phyloP scores from a whole-genome alignment of 2,113 vertebrate genomes.

The Eretmochelys imbricata region DNA sequence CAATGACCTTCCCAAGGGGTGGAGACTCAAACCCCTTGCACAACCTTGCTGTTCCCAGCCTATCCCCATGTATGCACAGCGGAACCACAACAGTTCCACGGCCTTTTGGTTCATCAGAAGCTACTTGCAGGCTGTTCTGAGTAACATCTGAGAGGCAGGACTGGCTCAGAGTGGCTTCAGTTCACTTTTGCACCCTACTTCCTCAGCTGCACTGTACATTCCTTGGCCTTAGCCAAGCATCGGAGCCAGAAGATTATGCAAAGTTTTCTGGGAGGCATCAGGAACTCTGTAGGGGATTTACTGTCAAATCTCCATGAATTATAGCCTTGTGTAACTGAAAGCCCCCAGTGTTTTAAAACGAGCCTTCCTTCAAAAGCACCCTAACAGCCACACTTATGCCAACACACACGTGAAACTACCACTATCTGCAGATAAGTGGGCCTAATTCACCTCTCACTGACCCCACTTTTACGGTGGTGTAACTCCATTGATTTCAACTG shows the following conservation, averaged over 20 bases:
- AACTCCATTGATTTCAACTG: neutral
- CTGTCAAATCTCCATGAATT: neutral
- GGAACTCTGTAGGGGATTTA: neutral
- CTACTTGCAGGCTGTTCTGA: neutral
- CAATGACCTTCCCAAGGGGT: neutral
- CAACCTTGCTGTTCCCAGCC: neutral
- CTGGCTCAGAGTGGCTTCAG: neutral
- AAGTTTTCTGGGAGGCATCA: neutral
- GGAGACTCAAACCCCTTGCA: neutral
- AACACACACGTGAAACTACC: fast-evolving
- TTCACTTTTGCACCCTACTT: neutral
- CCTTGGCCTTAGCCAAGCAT: neutral
- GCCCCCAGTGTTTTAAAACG: neutral
- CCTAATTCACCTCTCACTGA: neutral
- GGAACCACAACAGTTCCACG: neutral
- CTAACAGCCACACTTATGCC: neutral
- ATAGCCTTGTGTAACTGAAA: neutral
- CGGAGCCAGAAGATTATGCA: neutral
- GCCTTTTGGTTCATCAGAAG: neutral
- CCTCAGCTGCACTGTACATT: fast-evolving
- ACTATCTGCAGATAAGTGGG: fast-evolving
- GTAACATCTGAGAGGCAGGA: fast-evolving
- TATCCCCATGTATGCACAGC: neutral
- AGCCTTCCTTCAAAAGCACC: neutral
- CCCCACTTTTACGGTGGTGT: neutral